Conservation (phyloP, 2,113 vertebrate genomes). For the Etheostoma spectabile region DNA sequence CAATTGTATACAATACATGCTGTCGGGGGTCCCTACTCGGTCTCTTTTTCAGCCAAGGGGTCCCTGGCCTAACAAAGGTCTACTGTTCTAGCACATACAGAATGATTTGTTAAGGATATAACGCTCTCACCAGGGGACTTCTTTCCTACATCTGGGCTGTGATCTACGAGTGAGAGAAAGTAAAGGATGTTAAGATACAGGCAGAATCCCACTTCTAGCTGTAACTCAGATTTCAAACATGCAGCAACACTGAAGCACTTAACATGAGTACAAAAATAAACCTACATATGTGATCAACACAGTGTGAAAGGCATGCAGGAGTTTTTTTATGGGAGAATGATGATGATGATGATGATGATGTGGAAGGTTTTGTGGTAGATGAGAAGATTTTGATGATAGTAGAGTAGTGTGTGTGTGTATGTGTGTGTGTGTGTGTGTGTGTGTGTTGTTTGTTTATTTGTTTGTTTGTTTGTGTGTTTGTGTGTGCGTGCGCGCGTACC, state of each 20-base stretch:
- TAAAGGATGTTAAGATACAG: slow-evolving; percentile 63
- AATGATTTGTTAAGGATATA: background rate
- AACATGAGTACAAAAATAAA: background rate
- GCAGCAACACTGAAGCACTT: background rate
- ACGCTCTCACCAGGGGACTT: slow-evolving; percentile 87
- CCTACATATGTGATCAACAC: slow-evolving; percentile 27
- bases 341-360: slow-evolving; percentile 47
- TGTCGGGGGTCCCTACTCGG: too few relatives aligned
- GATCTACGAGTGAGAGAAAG: slow-evolving; percentile 87
- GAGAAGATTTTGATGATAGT: slow-evolving; percentile 42
- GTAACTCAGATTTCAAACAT: background rate
- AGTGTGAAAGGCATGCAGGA: slow-evolving; percentile 84
- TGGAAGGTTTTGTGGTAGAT: slow-evolving; percentile 60
- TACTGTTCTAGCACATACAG: too few relatives aligned
- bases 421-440: background rate
- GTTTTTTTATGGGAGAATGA: slow-evolving; percentile 28
- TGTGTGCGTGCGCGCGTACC: slow-evolving; percentile 80
- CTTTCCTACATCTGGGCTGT: slow-evolving; percentile 90
- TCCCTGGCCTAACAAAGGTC: too few relatives aligned
- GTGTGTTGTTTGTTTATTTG: background rate
- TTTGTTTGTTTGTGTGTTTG: background rate
- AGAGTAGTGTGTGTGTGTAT: slow-evolving; percentile 3
- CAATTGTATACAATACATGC: too few relatives aligned
- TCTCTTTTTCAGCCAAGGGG: too few relatives aligned
- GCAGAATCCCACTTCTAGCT: background rate